Evolutionary conservation across 2,113 vertebrate genomes (phyloP).

Genomic region (Leptocoma aspasia): DNA sequence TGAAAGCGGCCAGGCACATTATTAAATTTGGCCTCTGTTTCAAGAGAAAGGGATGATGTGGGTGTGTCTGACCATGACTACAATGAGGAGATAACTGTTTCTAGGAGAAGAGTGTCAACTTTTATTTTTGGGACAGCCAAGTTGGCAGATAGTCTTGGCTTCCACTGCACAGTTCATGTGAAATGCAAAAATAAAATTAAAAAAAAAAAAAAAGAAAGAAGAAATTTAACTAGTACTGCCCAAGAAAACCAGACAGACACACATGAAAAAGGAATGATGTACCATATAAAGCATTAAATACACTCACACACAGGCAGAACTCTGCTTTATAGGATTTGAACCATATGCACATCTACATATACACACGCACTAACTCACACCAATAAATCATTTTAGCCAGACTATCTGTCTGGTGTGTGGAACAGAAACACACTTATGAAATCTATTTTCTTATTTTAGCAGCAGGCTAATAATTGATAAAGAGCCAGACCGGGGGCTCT

Average conservation of each 20-base stretch:
- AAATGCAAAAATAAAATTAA: neutral
- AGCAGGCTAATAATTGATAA: slow-evolving; percentile 47
- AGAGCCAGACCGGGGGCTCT: neutral
- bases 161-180: neutral
- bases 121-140: slow-evolving; percentile 55
- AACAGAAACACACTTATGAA: slow-evolving; percentile 43
- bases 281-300: slow-evolving; percentile 27
- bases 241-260: slow-evolving; percentile 53
- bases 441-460: slow-evolving; percentile 48
- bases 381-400: slow-evolving; percentile 22
- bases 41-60: slow-evolving; percentile 21
- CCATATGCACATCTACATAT: neutral
- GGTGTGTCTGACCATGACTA: slow-evolving; percentile 34
- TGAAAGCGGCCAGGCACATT: neutral
- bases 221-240: neutral
- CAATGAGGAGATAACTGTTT: slow-evolving; percentile 42
- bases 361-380: neutral
- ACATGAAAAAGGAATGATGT: slow-evolving; percentile 35
- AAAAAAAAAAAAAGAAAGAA: neutral
- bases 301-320: neutral
- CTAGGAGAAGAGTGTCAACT: slow-evolving; percentile 32
- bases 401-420: slow-evolving; percentile 46
- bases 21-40: neutral
- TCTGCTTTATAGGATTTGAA: slow-evolving; percentile 25
- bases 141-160: slow-evolving; percentile 30